Evolutionary conservation across 2,888 invertebrate species (phyloP).

Genomic region (Rhorus exstirpatorius): DNA sequence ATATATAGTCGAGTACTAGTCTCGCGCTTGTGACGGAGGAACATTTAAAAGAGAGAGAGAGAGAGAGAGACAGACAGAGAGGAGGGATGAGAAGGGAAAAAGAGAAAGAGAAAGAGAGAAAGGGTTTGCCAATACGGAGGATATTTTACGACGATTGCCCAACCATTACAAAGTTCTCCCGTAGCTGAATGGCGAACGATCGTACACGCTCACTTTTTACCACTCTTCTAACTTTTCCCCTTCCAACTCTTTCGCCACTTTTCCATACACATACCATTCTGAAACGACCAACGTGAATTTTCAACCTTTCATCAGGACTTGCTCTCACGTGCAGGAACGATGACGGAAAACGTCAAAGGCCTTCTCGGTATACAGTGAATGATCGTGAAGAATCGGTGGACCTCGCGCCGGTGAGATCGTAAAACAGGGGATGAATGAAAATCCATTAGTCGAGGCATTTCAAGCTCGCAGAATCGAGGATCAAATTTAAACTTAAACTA

Average conservation of each 20-base stretch:
- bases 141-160: constrained; percentile 78
- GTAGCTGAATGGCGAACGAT: constrained; percentile 53
- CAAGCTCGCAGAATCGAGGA: constrained; percentile 1
- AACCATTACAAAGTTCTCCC: constrained; percentile 77
- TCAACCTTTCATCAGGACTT: constrained; percentile 29
- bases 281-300: constrained; percentile 15
- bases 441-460: constrained; percentile 73
- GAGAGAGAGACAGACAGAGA: neutral
- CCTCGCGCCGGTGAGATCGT: constrained; percentile 74
- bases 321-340: neutral
- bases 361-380: constrained; percentile 39
- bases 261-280: constrained; percentile 20
- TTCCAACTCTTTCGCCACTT: constrained; percentile 2
- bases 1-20: neutral
- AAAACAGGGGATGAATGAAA: constrained; percentile 77
- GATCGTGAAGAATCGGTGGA: constrained; percentile 42
- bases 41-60: neutral
- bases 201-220: constrained; percentile 9
- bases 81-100: constrained; percentile 1
- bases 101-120: no score
- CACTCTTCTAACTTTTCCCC: neutral
- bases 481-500: neutral
- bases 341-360: constrained; percentile 32
- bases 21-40: neutral
- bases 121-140: constrained; percentile 43